Evolutionary conservation across 2,113 vertebrate species (phyloP).

Genomic region (Hypomesus transpacificus): DNA sequence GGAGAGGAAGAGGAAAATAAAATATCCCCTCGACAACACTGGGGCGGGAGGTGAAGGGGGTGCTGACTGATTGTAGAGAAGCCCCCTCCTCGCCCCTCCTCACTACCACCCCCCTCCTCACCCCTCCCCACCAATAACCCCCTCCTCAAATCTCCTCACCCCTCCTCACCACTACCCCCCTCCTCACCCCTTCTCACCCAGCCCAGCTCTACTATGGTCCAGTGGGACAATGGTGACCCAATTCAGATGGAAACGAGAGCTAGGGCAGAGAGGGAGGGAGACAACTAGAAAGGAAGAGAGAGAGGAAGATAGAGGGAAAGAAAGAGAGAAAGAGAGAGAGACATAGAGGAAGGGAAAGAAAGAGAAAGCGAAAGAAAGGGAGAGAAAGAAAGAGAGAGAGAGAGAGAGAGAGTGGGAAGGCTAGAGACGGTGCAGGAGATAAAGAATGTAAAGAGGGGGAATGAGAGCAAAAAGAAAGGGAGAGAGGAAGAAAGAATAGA

Average conservation of each 20-base stretch:
- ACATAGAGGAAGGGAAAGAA: background rate
- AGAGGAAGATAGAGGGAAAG: constrained; percentile 18
- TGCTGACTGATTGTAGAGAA: too few species aligned
- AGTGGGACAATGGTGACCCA: too few species aligned
- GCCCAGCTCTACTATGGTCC: too few species aligned
- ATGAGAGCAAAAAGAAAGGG: constrained; percentile 53
- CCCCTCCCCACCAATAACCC: too few species aligned
- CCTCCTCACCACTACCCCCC: background rate
- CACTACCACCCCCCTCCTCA: background rate
- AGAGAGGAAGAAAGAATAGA: constrained; percentile 40
- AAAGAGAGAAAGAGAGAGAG: constrained; percentile 15
- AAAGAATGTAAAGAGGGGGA: constrained; percentile 30
- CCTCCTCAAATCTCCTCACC: background rate
- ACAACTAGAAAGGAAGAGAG: constrained; percentile 1
- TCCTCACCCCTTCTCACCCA: too few species aligned
- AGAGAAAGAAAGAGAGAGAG: constrained; percentile 33
- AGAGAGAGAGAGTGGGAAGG: constrained; percentile 28
- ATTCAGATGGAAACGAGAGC: too few species aligned
- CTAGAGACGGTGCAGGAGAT: constrained; percentile 1
- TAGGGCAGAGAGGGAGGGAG: background rate
- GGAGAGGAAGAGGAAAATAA: background rate
- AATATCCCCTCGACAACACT: too few species aligned
- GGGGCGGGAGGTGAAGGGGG: too few species aligned
- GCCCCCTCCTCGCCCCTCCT: background rate
- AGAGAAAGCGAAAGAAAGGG: constrained; percentile 17